phyloP scores from a whole-genome alignment of 2,797 vertebrate species.

The Mormyrops boulengeri region DNA sequence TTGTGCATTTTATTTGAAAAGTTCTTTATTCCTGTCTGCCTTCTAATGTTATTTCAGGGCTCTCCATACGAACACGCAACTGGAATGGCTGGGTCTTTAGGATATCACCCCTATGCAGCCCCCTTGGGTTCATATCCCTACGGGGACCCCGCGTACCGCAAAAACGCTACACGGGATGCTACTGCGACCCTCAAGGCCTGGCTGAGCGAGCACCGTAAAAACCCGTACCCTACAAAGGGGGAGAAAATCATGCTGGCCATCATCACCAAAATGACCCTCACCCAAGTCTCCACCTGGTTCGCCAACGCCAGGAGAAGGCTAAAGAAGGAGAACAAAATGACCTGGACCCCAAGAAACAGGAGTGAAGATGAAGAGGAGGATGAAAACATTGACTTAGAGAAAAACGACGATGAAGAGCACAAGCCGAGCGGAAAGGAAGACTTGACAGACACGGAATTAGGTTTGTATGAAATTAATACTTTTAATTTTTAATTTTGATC shows the following conservation, averaged over 20 bases:
- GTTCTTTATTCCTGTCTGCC: neutral
- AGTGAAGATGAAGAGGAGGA: constrained; percentile 92
- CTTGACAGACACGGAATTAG: constrained; percentile 51
- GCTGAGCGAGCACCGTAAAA: constrained; percentile 74
- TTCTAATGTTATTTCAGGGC: constrained; percentile 53
- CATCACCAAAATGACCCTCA: constrained; percentile 75
- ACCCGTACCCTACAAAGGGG: constrained; percentile 73
- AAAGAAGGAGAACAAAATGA: constrained; percentile 81
- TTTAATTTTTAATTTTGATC: constrained; percentile 75
- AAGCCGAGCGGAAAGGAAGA: constrained; percentile 59
- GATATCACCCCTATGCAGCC: constrained; percentile 80
- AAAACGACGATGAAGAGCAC: constrained; percentile 72
- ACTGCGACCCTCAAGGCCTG: constrained; percentile 82
- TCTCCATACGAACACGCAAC: constrained; percentile 77
- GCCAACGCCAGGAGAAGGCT: constrained; percentile 72
- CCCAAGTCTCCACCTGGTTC: constrained; percentile 78
- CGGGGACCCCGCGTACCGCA: constrained; percentile 82
- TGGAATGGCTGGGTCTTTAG: constrained; percentile 73
- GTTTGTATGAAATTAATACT: constrained; percentile 46
- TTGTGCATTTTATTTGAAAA: neutral
- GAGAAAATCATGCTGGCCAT: constrained; percentile 79
- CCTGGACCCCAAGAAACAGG: constrained; percentile 76
- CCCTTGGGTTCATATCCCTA: constrained; percentile 79
- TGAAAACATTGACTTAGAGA: constrained; percentile 82
- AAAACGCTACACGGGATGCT: constrained; percentile 86